Conservation (phyloP, 2,888 invertebrate genomes). For the Synergus japonicus region DNA sequence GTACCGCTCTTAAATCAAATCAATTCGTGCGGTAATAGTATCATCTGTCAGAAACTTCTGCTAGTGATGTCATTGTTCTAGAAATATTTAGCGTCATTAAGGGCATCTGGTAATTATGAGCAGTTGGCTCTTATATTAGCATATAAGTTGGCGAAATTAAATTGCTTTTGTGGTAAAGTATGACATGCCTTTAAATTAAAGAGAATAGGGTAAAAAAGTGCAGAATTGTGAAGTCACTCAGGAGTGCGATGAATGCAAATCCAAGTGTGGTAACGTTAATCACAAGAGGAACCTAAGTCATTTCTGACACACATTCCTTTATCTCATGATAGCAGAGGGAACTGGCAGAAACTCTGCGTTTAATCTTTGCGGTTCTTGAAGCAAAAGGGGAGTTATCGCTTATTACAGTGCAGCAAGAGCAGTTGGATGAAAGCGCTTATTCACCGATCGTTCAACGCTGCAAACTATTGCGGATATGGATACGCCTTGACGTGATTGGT, state of each 20-base stretch:
- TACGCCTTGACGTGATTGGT: slow-evolving; percentile 55
- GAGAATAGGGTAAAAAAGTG: not conserved
- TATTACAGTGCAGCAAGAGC: slow-evolving; percentile 24
- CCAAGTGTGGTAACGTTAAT: slow-evolving; percentile 16
- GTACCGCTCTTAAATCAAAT: not conserved
- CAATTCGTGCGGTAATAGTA: not conserved
- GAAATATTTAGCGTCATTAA: not conserved
- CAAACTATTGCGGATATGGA: slow-evolving; percentile 56
- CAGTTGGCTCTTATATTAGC: too few relatives aligned
- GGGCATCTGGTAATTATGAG: too few relatives aligned
- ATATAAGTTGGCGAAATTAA: too few relatives aligned
- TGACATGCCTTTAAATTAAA: too few relatives aligned
- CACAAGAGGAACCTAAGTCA: slow-evolving; percentile 8
- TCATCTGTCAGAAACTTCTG: not conserved
- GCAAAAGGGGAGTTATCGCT: slow-evolving; percentile 30
- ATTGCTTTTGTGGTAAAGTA: too few relatives aligned
- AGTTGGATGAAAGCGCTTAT: slow-evolving; percentile 51
- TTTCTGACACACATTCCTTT: slow-evolving; percentile 31
- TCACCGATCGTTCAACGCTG: slow-evolving; percentile 53
- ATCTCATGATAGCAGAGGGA: slow-evolving; percentile 24
- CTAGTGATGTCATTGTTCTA: not conserved
- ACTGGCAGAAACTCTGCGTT: not conserved
- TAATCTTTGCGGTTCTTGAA: slow-evolving; percentile 26
- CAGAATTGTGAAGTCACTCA: too few relatives aligned
- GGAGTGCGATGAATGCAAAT: too few relatives aligned